These are phyloP conservation scores for Nasonia oneida DNA, from an alignment of 2,888 invertebrate genomes.

Conservation along the genomic window DNA sequence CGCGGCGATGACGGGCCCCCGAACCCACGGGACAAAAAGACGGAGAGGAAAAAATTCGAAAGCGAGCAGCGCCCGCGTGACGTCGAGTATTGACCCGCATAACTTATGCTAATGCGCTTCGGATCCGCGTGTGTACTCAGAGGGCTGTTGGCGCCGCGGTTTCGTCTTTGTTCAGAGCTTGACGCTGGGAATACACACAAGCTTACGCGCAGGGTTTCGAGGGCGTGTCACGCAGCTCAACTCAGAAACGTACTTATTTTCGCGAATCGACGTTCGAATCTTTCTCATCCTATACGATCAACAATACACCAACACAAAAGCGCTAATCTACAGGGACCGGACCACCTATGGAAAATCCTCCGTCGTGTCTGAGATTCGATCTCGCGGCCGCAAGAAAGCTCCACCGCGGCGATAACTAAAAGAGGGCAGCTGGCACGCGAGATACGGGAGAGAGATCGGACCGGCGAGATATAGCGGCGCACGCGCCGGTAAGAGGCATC, in stretches of 20 bases:
- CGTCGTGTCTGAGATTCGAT: background rate
- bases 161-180: background rate
- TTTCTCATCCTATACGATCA: too few species aligned
- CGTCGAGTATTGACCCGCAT: slow-evolving; percentile 51
- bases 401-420: background rate
- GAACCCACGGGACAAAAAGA: background rate
- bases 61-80: background rate
- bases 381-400: background rate
- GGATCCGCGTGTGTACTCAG: background rate
- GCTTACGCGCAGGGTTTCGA: too few species aligned
- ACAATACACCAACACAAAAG: too few species aligned
- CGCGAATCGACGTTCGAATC: too few species aligned
- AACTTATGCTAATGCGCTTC: slow-evolving; percentile 49
- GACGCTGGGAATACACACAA: too few species aligned
- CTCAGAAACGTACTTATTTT: too few species aligned
- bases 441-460: slow-evolving; percentile 3
- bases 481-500: background rate
- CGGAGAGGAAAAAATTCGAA: background rate
- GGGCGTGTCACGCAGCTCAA: too few species aligned
- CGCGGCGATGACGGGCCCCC: background rate
- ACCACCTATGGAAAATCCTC: slow-evolving; percentile 11
- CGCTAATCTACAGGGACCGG: background rate
- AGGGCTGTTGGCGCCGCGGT: background rate
- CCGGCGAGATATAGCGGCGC: slow-evolving; percentile 19
- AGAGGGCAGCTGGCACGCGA: slow-evolving; percentile 5